Evolutionary conservation across 2,797 vertebrate species (phyloP).

Genomic region (Babyrousa celebensis): DNA sequence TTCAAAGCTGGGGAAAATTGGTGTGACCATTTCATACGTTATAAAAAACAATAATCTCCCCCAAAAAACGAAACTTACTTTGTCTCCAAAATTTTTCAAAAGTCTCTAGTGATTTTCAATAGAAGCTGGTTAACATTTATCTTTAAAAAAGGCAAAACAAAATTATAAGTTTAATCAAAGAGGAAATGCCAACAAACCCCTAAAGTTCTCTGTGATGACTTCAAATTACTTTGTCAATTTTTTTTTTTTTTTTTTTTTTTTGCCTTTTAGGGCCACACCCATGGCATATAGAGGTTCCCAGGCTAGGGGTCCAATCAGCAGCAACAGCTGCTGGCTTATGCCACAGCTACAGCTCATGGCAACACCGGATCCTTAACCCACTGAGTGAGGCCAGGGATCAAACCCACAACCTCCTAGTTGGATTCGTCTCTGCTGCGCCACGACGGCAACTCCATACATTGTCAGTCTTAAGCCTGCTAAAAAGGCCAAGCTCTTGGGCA

Average conservation of each 20-base stretch:
- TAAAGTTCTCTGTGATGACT: neutral
- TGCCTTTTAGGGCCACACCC: too few species aligned
- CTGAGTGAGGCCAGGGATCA: too few species aligned
- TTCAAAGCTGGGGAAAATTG: neutral
- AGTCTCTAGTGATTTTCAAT: slow-evolving; percentile 9
- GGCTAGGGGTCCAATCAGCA: too few species aligned
- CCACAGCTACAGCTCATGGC: too few species aligned
- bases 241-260: neutral
- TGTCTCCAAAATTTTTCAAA: slow-evolving; percentile 6
- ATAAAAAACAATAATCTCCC: neutral
- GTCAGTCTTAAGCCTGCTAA: neutral
- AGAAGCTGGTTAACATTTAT: neutral
- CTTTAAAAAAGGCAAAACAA: slow-evolving; percentile 54
- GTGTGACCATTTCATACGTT: neutral
- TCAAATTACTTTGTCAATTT: neutral
- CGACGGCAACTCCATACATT: neutral
- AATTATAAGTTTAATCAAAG: slow-evolving; percentile 55
- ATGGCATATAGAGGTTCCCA: too few species aligned
- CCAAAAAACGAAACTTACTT: neutral
- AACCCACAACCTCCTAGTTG: too few species aligned
- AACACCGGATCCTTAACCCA: too few species aligned
- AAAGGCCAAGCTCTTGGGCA: neutral
- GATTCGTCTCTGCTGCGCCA: too few species aligned
- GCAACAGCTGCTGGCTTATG: too few species aligned
- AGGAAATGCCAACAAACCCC: slow-evolving; percentile 9